These are phyloP conservation scores for Sarcophaga variegata DNA, from an alignment of 2,888 invertebrate genomes.

Conservation along the genomic window DNA sequence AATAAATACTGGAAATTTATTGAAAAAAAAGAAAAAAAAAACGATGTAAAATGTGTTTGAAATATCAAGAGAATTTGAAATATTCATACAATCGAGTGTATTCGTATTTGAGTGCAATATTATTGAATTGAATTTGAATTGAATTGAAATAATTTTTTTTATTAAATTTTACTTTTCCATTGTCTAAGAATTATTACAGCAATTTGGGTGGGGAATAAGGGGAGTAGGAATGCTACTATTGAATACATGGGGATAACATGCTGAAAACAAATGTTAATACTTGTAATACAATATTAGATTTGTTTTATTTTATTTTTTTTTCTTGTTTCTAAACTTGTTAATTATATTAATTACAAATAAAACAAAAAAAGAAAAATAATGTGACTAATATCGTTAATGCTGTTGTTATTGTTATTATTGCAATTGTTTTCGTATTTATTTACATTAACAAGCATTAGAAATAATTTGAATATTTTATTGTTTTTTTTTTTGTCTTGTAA, in stretches of 20 bases:
- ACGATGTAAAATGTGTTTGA: constrained; percentile 26
- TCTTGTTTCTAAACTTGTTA: constrained; percentile 31
- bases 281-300: constrained; percentile 30
- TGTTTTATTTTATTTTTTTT: background rate
- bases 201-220: background rate
- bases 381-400: constrained; percentile 48
- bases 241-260: constrained; percentile 36
- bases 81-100: background rate
- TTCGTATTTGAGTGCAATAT: background rate
- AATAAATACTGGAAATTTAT: constrained; percentile 46
- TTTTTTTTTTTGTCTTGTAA: background rate
- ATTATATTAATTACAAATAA: constrained; percentile 57
- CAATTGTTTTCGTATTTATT: constrained; percentile 12
- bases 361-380: background rate
- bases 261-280: constrained; percentile 40
- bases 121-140: constrained; percentile 5
- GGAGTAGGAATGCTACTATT: constrained; percentile 3
- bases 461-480: background rate
- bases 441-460: background rate
- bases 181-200: constrained; percentile 31
- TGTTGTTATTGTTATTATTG: constrained; percentile 46
- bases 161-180: background rate
- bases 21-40: constrained; percentile 49
- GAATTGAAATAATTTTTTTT: constrained; percentile 15
- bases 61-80: background rate